Evolutionary conservation across 2,888 invertebrate genomes (phyloP).

Genomic region (Agonopterix subpropinquella): DNA sequence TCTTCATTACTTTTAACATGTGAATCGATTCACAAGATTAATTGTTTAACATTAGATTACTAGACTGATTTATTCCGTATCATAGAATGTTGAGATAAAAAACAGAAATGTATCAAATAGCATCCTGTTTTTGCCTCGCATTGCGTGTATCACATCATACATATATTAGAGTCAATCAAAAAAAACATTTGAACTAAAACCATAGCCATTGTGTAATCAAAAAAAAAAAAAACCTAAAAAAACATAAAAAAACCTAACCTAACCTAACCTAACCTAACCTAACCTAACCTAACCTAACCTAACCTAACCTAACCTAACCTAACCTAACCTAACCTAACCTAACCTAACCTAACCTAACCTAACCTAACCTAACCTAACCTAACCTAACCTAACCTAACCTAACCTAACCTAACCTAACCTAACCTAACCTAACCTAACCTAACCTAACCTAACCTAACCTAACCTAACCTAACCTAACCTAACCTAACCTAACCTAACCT

Average conservation of each 20-base stretch:
- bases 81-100: background rate
- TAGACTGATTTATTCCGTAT: background rate
- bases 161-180: no score
- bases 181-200: no score
- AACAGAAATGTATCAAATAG: background rate
- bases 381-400: conserved; percentile 10
- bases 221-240: background rate
- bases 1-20: no score
- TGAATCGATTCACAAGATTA: no score
- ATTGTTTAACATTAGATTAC: background rate
- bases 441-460: conserved; percentile 10
- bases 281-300: conserved; percentile 12
- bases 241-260: conserved; percentile 10
- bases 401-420: conserved; percentile 6
- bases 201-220: no score
- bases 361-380: conserved; percentile 9
- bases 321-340: conserved; percentile 11
- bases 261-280: conserved; percentile 12
- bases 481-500: conserved; percentile 11
- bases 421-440: conserved; percentile 5
- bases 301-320: conserved; percentile 9
- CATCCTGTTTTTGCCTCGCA: background rate
- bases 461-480: conserved; percentile 11
- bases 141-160: no score
- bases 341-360: conserved; percentile 10